phyloP scores from a whole-genome alignment of 2,797 vertebrate species.

The Petrocephalus sullivani region DNA sequence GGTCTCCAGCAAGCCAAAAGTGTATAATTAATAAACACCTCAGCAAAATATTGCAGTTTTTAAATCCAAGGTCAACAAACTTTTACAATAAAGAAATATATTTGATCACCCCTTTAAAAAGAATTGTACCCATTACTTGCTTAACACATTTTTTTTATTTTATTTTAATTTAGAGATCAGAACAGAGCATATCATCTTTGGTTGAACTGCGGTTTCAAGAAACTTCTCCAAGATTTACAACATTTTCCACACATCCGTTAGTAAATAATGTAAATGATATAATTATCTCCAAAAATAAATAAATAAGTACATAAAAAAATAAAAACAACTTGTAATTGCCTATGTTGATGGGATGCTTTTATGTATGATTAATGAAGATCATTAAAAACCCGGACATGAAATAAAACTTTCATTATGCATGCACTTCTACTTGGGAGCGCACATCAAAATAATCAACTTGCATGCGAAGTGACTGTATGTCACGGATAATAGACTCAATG shows the following conservation, averaged over 20 bases:
- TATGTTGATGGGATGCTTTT: not conserved
- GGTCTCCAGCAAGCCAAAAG: not conserved
- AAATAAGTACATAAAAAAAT: too few species aligned
- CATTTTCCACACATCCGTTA: not conserved
- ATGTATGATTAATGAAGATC: constrained; percentile 32
- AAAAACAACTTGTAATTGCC: not conserved
- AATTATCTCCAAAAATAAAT: not conserved
- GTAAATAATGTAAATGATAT: not conserved
- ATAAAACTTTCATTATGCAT: constrained; percentile 11
- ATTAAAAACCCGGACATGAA: constrained; percentile 31
- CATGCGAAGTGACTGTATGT: constrained; percentile 29
- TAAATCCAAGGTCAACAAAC: not conserved
- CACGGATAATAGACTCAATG: constrained; percentile 42
- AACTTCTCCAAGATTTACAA: not conserved
- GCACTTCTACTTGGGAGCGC: not conserved
- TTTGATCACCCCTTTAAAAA: not conserved
- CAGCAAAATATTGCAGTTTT: not conserved
- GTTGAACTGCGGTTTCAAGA: not conserved
- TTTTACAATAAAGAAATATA: not conserved
- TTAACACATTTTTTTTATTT: not conserved
- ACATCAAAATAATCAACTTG: constrained; percentile 30
- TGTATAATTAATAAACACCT: not conserved
- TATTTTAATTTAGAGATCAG: not conserved
- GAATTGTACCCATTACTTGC: not conserved
- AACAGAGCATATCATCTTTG: not conserved